These are phyloP conservation scores for Buceros bicornis DNA, from an alignment of 2,797 vertebrate genomes.

Conservation along the genomic window DNA sequence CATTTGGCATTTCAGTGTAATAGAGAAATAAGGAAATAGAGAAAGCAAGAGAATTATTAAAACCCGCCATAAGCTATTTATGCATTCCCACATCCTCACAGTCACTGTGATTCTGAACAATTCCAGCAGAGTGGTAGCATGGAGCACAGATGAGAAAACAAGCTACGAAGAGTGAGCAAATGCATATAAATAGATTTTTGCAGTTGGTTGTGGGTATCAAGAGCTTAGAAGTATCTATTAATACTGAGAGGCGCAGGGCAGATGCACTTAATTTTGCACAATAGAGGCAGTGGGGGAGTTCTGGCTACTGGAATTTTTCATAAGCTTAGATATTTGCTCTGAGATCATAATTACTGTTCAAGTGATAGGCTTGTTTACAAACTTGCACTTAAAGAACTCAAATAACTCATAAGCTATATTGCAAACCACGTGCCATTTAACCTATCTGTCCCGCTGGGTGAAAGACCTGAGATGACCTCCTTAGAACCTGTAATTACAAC, in stretches of 20 bases:
- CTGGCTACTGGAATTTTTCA: constrained; percentile 2
- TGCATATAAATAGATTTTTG: constrained; percentile 47
- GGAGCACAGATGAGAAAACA: not conserved
- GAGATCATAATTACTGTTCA: not conserved
- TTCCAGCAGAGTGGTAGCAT: not conserved
- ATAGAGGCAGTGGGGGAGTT: not conserved
- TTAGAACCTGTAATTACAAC: constrained; percentile 7
- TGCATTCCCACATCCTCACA: not conserved
- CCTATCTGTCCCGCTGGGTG: not conserved
- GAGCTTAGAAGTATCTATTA: constrained; percentile 30
- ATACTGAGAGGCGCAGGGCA: not conserved
- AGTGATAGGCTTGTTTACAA: not conserved
- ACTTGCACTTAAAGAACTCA: not conserved
- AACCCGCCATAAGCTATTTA: not conserved
- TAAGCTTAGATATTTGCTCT: not conserved
- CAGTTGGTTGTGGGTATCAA: constrained; percentile 10
- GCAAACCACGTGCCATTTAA: not conserved
- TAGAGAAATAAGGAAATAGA: not conserved
- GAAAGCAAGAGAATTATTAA: not conserved
- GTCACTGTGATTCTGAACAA: not conserved
- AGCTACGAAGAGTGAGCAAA: constrained; percentile 21
- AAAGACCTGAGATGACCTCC: constrained; percentile 8
- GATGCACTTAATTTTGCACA: constrained; percentile 8
- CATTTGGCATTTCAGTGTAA: not conserved
- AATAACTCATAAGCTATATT: not conserved